Percentiles rank a stretch among this genome's conserved stretches.
These are phyloP conservation scores for Trachelus stipa DNA, from an alignment of 2,888 invertebrate genomes.

Conservation along the genomic window DNA sequence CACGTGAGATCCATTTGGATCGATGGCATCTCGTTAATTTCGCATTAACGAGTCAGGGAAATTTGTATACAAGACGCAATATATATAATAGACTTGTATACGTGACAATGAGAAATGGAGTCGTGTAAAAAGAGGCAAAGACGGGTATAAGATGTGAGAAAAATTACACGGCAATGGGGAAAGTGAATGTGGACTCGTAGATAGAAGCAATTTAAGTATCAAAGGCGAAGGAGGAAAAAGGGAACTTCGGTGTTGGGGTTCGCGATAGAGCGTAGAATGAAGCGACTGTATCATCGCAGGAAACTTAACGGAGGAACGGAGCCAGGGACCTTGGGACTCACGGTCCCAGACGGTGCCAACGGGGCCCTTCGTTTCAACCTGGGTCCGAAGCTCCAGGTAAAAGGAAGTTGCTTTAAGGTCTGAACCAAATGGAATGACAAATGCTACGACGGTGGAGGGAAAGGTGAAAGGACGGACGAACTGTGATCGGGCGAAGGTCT, in stretches of 20 bases:
- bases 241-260: background rate
- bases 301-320: background rate
- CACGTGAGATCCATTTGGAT: background rate
- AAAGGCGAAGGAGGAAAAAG: background rate
- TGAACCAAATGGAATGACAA: constrained; percentile 61
- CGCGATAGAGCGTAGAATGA: background rate
- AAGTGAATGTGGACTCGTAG: background rate
- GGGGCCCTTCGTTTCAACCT: constrained; percentile 4
- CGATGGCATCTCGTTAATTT: background rate
- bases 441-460: constrained; percentile 54
- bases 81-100: too few relatives aligned
- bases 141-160: background rate
- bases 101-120: background rate
- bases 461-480: constrained; percentile 54
- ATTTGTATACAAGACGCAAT: background rate
- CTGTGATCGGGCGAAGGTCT: constrained; percentile 12
- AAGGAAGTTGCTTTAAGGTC: constrained; percentile 53
- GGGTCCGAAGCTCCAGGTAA: constrained; percentile 47
- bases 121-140: background rate
- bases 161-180: background rate
- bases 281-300: background rate
- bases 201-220: background rate
- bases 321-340: background rate
- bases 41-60: background rate
- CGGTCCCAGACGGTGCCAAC: constrained; percentile 2